phyloP scores from a whole-genome alignment of 2,888 invertebrate genomes.

The Drosophila percnosoma region DNA sequence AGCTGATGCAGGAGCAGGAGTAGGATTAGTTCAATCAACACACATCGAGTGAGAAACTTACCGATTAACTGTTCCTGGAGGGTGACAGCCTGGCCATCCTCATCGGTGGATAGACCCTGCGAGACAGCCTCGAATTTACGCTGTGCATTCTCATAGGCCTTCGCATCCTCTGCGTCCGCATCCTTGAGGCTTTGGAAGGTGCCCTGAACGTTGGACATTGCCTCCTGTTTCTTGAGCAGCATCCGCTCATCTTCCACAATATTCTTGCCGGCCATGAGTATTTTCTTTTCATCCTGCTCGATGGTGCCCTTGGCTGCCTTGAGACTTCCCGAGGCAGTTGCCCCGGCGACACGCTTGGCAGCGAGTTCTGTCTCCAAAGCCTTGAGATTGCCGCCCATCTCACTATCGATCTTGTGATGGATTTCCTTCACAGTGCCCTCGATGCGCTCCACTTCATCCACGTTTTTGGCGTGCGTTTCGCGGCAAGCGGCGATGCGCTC shows the following conservation, averaged over 20 bases:
- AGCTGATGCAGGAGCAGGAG: conserved; percentile 84
- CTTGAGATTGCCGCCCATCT: conserved; percentile 88
- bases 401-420: conserved; percentile 88
- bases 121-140: conserved; percentile 93
- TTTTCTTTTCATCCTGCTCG: conserved; percentile 88
- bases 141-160: conserved; percentile 90
- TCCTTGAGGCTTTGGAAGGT: conserved; percentile 89
- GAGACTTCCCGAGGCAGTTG: conserved; percentile 87
- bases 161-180: conserved; percentile 88
- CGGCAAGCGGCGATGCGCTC: conserved; percentile 87
- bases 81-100: conserved; percentile 92
- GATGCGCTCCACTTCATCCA: conserved; percentile 86
- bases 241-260: conserved; percentile 89
- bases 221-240: conserved; percentile 87
- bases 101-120: conserved; percentile 92
- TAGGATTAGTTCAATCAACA: background rate
- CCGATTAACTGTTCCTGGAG: conserved; percentile 95
- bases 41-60: conserved; percentile 78
- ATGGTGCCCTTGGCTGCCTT: conserved; percentile 89
- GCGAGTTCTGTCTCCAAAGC: conserved; percentile 88
- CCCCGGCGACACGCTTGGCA: conserved; percentile 88
- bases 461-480: conserved; percentile 86
- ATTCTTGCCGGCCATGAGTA: conserved; percentile 88
- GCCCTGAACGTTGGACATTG: conserved; percentile 87
- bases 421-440: conserved; percentile 88